phyloP scores from a whole-genome alignment of 2,888 invertebrate genomes.

The Sinhomidia bicolor region DNA sequence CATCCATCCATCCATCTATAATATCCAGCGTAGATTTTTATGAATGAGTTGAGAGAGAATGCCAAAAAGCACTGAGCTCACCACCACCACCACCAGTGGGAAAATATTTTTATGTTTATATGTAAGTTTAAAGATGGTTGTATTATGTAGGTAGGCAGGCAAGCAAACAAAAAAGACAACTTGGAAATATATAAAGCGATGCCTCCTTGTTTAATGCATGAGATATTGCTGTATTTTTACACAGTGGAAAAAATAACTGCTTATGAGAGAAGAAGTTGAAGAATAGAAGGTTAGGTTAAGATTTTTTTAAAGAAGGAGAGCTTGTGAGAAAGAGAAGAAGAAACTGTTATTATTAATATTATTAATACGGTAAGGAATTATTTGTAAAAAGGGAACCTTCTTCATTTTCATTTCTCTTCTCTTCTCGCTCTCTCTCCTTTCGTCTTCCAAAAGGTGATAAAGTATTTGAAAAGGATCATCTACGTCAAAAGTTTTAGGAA shows the following conservation, averaged over 20 bases:
- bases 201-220: slow-evolving; percentile 57
- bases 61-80: too few species aligned
- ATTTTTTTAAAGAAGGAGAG: background rate
- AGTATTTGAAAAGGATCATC: slow-evolving; percentile 79
- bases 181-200: background rate
- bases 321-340: slow-evolving; percentile 1
- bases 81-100: slow-evolving; percentile 46
- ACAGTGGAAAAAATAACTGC: background rate
- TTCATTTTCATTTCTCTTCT: background rate
- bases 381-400: slow-evolving; percentile 67
- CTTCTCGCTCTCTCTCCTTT: background rate
- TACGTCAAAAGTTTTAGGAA: slow-evolving; percentile 78
- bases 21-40: slow-evolving; percentile 40
- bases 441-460: slow-evolving; percentile 76
- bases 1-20: slow-evolving; percentile 43
- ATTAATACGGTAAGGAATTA: slow-evolving; percentile 73
- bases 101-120: too few species aligned
- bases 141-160: slow-evolving; percentile 26
- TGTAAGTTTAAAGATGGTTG: background rate
- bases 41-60: slow-evolving; percentile 39
- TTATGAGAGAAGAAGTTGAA: background rate
- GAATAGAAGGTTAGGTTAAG: slow-evolving; percentile 17
- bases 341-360: slow-evolving; percentile 52
- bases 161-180: background rate
- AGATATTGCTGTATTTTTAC: slow-evolving; percentile 53